These are phyloP conservation scores for Pachydiplax longipennis DNA, from an alignment of 2,888 invertebrate species.

Conservation along the genomic window DNA sequence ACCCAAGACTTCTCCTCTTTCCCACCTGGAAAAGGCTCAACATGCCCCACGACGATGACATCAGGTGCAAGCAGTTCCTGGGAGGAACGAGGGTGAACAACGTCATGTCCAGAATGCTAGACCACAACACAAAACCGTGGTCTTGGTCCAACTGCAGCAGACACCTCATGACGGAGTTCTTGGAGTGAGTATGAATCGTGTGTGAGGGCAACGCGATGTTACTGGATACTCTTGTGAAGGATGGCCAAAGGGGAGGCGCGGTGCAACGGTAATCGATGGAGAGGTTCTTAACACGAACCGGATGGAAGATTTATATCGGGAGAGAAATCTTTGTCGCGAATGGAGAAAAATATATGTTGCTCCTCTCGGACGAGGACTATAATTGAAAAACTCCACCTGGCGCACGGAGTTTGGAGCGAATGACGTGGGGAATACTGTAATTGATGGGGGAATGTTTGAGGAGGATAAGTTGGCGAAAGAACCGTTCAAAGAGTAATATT, in stretches of 20 bases:
- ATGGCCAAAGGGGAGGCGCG: background rate
- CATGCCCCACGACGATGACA: conserved; percentile 87
- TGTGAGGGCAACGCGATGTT: background rate
- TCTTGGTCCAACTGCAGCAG: conserved; percentile 86
- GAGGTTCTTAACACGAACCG: background rate
- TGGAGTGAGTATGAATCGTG: conserved; percentile 68
- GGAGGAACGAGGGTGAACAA: conserved; percentile 64
- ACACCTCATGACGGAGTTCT: conserved; percentile 76
- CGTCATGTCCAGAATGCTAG: conserved; percentile 85
- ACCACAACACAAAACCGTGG: conserved; percentile 85
- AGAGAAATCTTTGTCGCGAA: background rate
- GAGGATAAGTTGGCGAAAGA: too few species aligned
- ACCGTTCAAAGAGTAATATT: too few species aligned
- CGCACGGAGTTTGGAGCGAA: too few species aligned
- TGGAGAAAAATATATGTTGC: background rate
- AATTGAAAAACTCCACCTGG: too few species aligned
- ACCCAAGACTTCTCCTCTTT: conserved; percentile 21
- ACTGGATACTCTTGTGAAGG: background rate
- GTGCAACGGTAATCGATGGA: background rate
- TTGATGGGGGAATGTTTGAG: too few species aligned
- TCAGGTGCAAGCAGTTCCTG: conserved; percentile 69
- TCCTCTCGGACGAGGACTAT: background rate
- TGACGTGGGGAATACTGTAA: too few species aligned
- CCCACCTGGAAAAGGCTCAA: conserved; percentile 66
- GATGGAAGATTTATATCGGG: background rate